Conservation (phyloP, 2,888 invertebrate species). For the Cosmorhoe ocellata region DNA sequence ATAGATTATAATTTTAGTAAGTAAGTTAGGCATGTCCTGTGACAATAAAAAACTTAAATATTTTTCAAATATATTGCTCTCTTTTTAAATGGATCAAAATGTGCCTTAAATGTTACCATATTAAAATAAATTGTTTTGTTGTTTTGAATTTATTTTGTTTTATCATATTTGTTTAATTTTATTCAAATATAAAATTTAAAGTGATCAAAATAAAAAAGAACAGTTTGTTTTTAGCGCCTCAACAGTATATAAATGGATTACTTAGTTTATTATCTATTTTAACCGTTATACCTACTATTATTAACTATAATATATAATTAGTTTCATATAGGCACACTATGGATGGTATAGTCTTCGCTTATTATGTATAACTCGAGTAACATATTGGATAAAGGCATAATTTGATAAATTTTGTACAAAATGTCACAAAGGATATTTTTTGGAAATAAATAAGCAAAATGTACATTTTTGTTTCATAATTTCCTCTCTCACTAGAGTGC, state of each 20-base stretch:
- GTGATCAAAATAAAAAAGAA: too few relatives aligned
- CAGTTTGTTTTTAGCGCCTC: too few relatives aligned
- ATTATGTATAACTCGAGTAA: too few relatives aligned
- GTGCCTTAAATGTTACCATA: constrained; percentile 35
- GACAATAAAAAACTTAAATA: constrained; percentile 19
- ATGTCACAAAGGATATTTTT: constrained; percentile 55
- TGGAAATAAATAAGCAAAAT: constrained; percentile 38
- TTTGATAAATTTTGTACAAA: constrained; percentile 23
- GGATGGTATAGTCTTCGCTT: not conserved
- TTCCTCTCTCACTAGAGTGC: not conserved
- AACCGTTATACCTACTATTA: too few relatives aligned
- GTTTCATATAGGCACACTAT: too few relatives aligned
- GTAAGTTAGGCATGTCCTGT: constrained; percentile 16
- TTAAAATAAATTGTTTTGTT: constrained; percentile 22
- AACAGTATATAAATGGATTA: too few relatives aligned
- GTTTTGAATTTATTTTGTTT: too few relatives aligned
- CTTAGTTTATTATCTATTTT: too few relatives aligned
- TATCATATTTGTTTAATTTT: not conserved
- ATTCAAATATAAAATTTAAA: too few relatives aligned
- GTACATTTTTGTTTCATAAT: not conserved
- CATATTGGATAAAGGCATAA: too few relatives aligned
- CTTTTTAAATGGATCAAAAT: constrained; percentile 25
- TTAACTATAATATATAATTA: too few relatives aligned
- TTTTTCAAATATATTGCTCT: constrained; percentile 23
- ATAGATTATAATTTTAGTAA: not conserved